Conservation (phyloP, 2,113 vertebrate species). For the Corythornis cristatus region DNA sequence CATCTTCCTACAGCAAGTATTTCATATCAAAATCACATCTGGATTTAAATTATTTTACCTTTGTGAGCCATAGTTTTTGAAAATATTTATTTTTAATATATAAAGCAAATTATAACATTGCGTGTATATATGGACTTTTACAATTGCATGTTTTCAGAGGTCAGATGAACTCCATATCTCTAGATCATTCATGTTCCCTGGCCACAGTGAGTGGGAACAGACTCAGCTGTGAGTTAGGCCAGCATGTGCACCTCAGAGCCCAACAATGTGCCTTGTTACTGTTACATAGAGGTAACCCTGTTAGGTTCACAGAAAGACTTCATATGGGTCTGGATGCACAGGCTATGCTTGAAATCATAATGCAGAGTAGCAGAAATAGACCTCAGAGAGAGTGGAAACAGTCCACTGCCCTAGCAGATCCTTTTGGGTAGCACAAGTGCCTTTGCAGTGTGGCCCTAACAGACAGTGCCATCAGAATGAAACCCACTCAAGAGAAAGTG, state of each 20-base stretch:
- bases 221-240: not conserved
- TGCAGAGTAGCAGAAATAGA: not conserved
- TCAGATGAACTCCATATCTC: not conserved
- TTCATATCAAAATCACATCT: not conserved
- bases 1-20: not conserved
- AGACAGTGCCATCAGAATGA: not conserved
- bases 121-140: not conserved
- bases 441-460: not conserved
- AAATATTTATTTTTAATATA: not conserved
- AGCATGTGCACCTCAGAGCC: not conserved
- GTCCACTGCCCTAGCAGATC: not conserved
- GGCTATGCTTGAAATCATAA: not conserved
- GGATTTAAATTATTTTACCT: not conserved
- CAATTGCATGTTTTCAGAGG: not conserved
- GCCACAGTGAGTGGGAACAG: too few relatives aligned
- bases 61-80: not conserved
- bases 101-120: not conserved
- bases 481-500: rapidly evolving
- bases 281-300: not conserved
- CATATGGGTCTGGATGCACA: rapidly evolving
- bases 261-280: rapidly evolving
- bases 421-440: not conserved
- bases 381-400: not conserved
- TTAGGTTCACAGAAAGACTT: not conserved
- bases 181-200: not conserved